Evolutionary conservation across 1,140 invertebrate species (phyloP), one percentile per base, ranked within the genome.

Genomic region (Anastrepha obliqua): DNA sequence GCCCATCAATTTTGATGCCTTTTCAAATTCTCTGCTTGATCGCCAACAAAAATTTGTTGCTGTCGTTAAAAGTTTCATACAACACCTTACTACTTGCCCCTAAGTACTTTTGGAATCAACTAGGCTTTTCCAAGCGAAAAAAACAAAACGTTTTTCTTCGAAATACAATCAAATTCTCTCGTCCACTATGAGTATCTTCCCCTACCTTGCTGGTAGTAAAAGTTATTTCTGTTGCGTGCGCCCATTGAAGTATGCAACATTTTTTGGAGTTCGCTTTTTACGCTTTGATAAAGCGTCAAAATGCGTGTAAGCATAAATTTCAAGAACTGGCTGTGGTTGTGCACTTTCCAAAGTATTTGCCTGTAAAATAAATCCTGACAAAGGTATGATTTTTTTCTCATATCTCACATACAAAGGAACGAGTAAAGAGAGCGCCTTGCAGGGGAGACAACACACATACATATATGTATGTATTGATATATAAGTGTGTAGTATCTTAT

Each of bases 281-380:
- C 9, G 51, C 74, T 81, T 81, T 47, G 11, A 81, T 81, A 81
- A 81, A 81, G 74, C 74, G 47, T 81, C 44, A 81, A 81, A 81
- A 81, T 81, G 74, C 74, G 74, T 81, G 47, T 47, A 81, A 81
- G 74, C 74, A 81, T 81, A 81, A 81, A 81, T 55, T 81, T 55
- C 47, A 51, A 15, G 47, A 81, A 81, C 74, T 81, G 51, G 47
- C 44, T 55, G 74, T 81, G 74, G 74, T 55, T 42, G 47, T 81
- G 29, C 74, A 51, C 20, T 47, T 81, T 81, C 47, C 74, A 29
- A 55, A 81, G 29, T 29, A 29, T 29, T 81, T 55, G 74, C 74
- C 44, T n/a, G 44, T 9, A 55, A 81, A 20, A 81, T 55, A 81
- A 81, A 81, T 81, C 47, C 55, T 51, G 51, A 81, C 29, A 55